Base-by-base conservation (phyloP, 2,797 vertebrate genomes). In the Diceros bicornis region DNA sequence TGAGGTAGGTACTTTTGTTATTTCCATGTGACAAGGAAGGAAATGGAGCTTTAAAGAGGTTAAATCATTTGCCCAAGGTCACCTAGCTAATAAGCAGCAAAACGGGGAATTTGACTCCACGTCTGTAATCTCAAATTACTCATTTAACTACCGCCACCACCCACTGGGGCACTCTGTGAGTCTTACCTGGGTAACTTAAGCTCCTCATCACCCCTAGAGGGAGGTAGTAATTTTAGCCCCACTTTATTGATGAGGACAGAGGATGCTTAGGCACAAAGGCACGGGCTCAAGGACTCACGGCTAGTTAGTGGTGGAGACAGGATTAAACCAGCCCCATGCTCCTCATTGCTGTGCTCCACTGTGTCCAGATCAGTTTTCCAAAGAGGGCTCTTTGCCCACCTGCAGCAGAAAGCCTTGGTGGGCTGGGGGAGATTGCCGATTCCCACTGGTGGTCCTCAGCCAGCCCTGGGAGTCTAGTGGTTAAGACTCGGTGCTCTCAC, bases 401-500 rank as follows among this genome's bases (percentile, higher is more conserved):
- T 4, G 64, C 10, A 9, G 20, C 52, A 41, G 79, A 57, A 84
- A 52, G 17, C 32, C 75, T 20, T 2, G 2, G 72, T 3, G 11
- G 52, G 50, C 57, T 4, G n/a, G 2, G 50, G 20, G 1, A 14
- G 47, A 13, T 0, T 0, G 5, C 37, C 0, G 27, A 6, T 3
- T 25, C 47, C 41, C 7, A 25, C 78, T 61, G 78, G 55, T 29
- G 78, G 61, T 2, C 14, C 50, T 52, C 50, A 52, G 50, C 50
- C 50, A 52, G 50, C 50, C 50, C 50, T 52, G 50, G 50, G 50
- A 14, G 50, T 52, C 12, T 0, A 3, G 7, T 14, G 92, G 44
- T 47, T 47, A 52, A 52, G 50, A 52, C 52, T 52, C 14, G 14
- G 13, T 13, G 13, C 50, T 52, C 50, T 52, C 50, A 14, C 13